Evolutionary conservation across 1,140 invertebrate genomes (phyloP).

Genomic region (Drosophila kepulauana): DNA sequence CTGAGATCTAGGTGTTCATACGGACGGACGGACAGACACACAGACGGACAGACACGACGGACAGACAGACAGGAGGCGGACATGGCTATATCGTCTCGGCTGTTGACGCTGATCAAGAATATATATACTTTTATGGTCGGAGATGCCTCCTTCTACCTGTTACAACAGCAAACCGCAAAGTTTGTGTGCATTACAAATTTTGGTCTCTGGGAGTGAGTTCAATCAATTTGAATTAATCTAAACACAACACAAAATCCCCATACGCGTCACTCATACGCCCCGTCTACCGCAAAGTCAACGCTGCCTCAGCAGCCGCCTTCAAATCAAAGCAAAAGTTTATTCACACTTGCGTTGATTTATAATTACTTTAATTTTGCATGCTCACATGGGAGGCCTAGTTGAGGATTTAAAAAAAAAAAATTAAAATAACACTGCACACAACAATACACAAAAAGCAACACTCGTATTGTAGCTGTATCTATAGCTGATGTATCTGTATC

Average conservation of each 20-base stretch:
- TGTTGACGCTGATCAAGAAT: too few relatives aligned
- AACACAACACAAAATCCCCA: constrained; percentile 38
- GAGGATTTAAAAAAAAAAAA: constrained; percentile 24
- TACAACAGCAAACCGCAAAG: constrained; percentile 12
- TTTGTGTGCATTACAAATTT: constrained; percentile 41
- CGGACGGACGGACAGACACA: too few relatives aligned
- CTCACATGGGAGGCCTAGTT: constrained; percentile 31
- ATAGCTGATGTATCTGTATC: constrained; percentile 4
- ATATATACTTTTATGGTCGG: too few relatives aligned
- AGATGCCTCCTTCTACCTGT: too few relatives aligned
- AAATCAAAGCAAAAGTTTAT: constrained; percentile 68
- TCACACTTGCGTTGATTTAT: constrained; percentile 69
- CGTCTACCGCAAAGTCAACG: constrained; percentile 33
- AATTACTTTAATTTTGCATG: constrained; percentile 74
- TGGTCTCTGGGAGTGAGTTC: constrained; percentile 41
- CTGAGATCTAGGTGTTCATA: too few relatives aligned
- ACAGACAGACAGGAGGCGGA: too few relatives aligned
- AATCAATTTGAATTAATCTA: constrained; percentile 74
- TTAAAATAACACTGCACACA: constrained; percentile 2
- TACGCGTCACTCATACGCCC: constrained; percentile 69
- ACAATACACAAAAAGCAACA: not conserved
- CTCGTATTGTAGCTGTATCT: constrained; percentile 9
- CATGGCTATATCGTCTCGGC: too few relatives aligned
- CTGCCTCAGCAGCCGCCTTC: constrained; percentile 35
- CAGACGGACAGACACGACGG: too few relatives aligned